A percentile compares a stretch with the other conserved stretches of the same genome.
Evolutionary conservation across 2,113 vertebrate genomes (phyloP).

Genomic region (Barbus barbus): DNA sequence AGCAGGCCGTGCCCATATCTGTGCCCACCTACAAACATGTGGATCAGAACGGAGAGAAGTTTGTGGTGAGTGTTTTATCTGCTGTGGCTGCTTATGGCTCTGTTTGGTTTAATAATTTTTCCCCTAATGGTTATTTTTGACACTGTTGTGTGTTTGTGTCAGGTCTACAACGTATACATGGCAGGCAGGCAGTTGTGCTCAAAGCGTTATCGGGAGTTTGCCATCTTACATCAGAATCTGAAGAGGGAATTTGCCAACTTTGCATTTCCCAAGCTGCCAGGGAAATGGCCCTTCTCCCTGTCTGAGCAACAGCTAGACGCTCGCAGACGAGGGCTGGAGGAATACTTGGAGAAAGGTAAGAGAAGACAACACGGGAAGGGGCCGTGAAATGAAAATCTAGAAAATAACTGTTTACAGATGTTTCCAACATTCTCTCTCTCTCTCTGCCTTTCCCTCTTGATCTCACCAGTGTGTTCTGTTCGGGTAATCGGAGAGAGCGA

Average conservation of each 20-base stretch:
- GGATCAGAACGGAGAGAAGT: constrained; percentile 94
- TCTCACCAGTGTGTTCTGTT: constrained; percentile 87
- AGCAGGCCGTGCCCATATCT: constrained; percentile 96
- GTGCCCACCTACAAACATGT: constrained; percentile 97
- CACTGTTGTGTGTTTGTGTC: not conserved
- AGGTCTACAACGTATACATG: constrained; percentile 99
- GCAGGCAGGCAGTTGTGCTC: constrained; percentile 94
- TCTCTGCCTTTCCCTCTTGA: not conserved
- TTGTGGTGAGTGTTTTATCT: constrained; percentile 83
- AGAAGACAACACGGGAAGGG: not conserved
- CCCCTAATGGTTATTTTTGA: not conserved
- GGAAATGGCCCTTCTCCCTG: constrained; percentile 96
- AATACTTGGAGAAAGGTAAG: constrained; percentile 92
- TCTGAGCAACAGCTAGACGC: constrained; percentile 95
- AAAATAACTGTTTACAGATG: not conserved
- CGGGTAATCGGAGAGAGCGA: constrained; percentile 96
- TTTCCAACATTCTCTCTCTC: constrained; percentile 13
- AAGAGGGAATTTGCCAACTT: constrained; percentile 94
- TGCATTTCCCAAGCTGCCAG: constrained; percentile 93
- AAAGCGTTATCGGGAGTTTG: constrained; percentile 93
- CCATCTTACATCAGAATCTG: constrained; percentile 94
- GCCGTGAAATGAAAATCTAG: not conserved
- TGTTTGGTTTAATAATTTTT: not conserved
- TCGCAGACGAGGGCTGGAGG: constrained; percentile 89
- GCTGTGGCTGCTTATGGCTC: not conserved